phyloP scores from a whole-genome alignment of 2,113 vertebrate genomes.

The Corynorhinus townsendii region DNA sequence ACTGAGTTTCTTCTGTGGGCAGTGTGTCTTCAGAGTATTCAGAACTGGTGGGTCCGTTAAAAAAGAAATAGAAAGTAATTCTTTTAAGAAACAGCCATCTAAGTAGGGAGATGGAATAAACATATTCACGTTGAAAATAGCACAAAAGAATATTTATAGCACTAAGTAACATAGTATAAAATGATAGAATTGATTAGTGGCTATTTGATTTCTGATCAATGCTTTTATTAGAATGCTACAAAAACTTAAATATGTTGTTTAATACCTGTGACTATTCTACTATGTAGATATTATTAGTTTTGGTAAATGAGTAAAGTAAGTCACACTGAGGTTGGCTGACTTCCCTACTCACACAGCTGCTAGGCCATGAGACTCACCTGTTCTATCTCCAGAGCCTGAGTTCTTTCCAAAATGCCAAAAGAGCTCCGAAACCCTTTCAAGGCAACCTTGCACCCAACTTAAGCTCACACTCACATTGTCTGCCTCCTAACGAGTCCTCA shows the following conservation, averaged over 20 bases:
- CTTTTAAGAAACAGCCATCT: background rate
- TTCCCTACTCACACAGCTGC: background rate
- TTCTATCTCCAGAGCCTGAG: background rate
- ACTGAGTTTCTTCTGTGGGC: background rate
- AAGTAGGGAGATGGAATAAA: background rate
- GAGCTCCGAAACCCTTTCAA: background rate
- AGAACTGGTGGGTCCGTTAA: background rate
- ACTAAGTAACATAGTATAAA: background rate
- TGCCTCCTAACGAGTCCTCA: constrained; percentile 4
- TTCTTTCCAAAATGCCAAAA: background rate
- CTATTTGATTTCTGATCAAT: background rate
- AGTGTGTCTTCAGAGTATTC: background rate
- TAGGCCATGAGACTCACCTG: background rate
- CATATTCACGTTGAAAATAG: background rate
- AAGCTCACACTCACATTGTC: background rate
- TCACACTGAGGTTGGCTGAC: background rate
- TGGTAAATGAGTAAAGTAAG: background rate
- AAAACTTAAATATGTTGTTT: background rate
- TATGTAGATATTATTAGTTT: background rate
- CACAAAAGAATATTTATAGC: background rate
- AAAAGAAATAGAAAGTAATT: background rate
- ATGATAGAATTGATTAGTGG: background rate
- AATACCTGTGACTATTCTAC: background rate
- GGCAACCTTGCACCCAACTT: background rate
- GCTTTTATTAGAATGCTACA: background rate